phyloP scores from a whole-genome alignment of 2,888 invertebrate genomes.

The Athalia rosae region DNA sequence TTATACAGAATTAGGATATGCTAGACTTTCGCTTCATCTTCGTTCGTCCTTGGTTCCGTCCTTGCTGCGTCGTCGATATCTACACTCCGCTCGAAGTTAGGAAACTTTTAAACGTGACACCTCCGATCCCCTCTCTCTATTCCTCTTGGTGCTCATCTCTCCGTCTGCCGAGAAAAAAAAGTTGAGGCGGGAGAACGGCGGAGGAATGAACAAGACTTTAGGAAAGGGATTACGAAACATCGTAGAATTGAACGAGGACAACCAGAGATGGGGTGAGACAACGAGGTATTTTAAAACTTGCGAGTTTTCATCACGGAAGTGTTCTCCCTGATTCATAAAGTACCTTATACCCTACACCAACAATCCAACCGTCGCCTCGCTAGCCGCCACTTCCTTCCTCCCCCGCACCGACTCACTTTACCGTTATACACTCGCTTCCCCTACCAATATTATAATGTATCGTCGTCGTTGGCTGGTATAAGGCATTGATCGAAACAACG shows the following conservation, averaged over 20 bases:
- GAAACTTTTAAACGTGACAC: slow-evolving; percentile 54
- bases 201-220: slow-evolving; percentile 1
- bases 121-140: slow-evolving; percentile 45
- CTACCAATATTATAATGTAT: slow-evolving; percentile 32
- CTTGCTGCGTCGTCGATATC: slow-evolving; percentile 29
- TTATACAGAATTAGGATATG: slow-evolving; percentile 29
- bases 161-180: not conserved
- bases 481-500: slow-evolving; percentile 40
- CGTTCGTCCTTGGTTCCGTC: not conserved
- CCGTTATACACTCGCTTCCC: not conserved
- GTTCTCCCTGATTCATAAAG: slow-evolving; percentile 40
- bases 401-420: not conserved
- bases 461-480: slow-evolving; percentile 1
- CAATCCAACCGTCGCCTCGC: not conserved
- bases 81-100: slow-evolving; percentile 24
- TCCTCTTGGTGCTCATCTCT: not conserved
- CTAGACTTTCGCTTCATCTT: slow-evolving; percentile 28
- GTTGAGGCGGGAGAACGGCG: not conserved
- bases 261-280: slow-evolving; percentile 2
- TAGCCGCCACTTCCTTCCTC: slow-evolving; percentile 23
- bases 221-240: slow-evolving; percentile 35
- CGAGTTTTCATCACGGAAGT: slow-evolving; percentile 41
- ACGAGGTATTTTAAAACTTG: slow-evolving; percentile 43
- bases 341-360: not conserved
- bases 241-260: slow-evolving; percentile 35